These are phyloP conservation scores for Glyphotaelius pellucidus DNA, from an alignment of 2,888 invertebrate species.

Conservation along the genomic window DNA sequence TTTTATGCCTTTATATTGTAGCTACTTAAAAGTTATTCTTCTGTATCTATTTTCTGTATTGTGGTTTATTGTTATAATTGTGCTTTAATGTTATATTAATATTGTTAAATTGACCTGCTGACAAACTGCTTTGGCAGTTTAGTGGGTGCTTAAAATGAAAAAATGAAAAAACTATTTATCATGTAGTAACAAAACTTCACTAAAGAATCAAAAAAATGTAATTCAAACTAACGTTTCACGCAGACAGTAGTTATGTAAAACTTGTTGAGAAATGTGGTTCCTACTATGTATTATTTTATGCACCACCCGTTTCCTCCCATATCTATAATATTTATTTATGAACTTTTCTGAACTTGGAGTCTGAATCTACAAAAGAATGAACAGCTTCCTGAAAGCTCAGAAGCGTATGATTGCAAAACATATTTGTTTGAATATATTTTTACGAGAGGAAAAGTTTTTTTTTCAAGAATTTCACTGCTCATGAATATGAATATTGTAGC, in stretches of 20 bases:
- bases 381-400: background rate
- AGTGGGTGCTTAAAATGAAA: no score
- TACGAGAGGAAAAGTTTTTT: background rate
- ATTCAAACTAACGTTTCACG: no score
- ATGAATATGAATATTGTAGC: background rate
- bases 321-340: background rate
- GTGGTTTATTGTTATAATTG: no score
- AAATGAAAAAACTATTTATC: background rate
- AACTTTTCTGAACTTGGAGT: background rate
- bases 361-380: background rate
- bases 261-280: background rate
- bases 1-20: no score
- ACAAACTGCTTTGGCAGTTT: no score
- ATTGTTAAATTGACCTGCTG: no score
- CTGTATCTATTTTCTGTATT: no score
- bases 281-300: background rate
- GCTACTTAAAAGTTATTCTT: no score
- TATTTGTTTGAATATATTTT: background rate
- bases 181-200: background rate
- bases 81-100: no score
- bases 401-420: background rate
- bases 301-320: background rate
- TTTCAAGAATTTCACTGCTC: background rate
- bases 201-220: background rate
- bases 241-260: background rate